Evolutionary conservation across 92 coral and sea anemone genomes (phyloP), one percentile per base, ranked within the genome.

Genomic region (Actinostola sp.): DNA sequence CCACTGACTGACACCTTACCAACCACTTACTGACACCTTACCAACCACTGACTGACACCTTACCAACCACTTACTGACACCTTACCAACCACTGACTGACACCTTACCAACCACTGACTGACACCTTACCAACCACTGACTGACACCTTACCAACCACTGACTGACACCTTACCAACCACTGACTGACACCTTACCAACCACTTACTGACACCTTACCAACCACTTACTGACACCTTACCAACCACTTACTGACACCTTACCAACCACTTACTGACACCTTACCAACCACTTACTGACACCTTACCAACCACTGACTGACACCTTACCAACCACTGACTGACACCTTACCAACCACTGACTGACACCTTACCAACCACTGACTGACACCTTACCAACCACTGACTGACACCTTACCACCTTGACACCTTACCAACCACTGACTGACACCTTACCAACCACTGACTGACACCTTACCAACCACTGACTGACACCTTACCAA

Each of bases 341-440:
- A 57, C 63, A 57, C 39, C 63, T 27, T 57, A 57, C 17, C 63
- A 57, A 57, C 63, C 63, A 57, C 63, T 57, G 26, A 27, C 39
- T 57, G 63, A 57, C 36, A 57, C 39, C 63, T 57, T 27, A 57
- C 36, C 63, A 57, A 57, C 19, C 63, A n/a, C n/a, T n/a, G n/a
- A 57, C 63, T 57, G 26, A 57, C 63, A 57, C 39, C 63, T 57
- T 57, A 57, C 36, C 63, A 57, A 57, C 38, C 59, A 57, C 63
- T 57, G 26, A 27, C 63, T n/a, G n/a, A n/a, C n/a, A n/a, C n/a
- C n/a, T n/a, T n/a, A n/a, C n/a, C n/a, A n/a, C n/a, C n/a, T n/a
- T 57, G 36, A 57, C 39, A 57, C 63, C 63, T 57, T 57, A 57
- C 36, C 36, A 57, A 57, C 63, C 63, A 57, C 63, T 57, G 2